phyloP scores from a whole-genome alignment of 2,113 vertebrate genomes.

The Pheucticus melanocephalus region DNA sequence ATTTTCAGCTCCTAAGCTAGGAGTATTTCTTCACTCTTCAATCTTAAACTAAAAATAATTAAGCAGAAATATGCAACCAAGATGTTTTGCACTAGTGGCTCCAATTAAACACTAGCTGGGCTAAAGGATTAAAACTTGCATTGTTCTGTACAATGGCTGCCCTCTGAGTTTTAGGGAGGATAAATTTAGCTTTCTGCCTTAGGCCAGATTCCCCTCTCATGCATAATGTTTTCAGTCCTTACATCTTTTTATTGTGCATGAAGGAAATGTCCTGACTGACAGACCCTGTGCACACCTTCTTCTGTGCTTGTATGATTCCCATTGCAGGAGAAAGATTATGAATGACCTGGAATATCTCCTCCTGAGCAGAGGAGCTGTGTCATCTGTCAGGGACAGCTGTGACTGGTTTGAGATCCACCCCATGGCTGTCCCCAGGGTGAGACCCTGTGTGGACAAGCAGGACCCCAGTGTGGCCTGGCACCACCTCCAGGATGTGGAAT shows the following conservation, averaged over 20 bases:
- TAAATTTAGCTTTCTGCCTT: not conserved
- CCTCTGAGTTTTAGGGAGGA: not conserved
- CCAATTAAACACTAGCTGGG: not conserved
- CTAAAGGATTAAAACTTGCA: not conserved
- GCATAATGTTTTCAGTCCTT: not conserved
- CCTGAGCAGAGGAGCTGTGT: not conserved
- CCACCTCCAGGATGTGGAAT: not conserved
- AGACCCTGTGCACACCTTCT: not conserved
- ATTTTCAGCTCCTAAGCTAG: not conserved
- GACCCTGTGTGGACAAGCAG: not conserved
- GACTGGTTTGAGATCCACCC: not conserved
- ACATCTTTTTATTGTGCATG: not conserved
- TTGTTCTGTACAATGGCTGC: not conserved
- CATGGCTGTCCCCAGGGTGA: not conserved
- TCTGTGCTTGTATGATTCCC: not conserved
- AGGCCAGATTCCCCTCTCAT: not conserved
- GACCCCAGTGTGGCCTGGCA: not conserved
- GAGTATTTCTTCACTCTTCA: not conserved
- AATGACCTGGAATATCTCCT: not conserved
- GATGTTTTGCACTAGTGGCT: not conserved
- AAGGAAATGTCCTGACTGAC: not conserved
- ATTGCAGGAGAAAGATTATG: not conserved
- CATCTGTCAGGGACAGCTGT: not conserved
- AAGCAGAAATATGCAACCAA: not conserved
- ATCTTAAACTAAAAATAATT: not conserved